These are phyloP conservation scores for Aegypius monachus DNA, from an alignment of 2,113 vertebrate species.

Conservation along the genomic window DNA sequence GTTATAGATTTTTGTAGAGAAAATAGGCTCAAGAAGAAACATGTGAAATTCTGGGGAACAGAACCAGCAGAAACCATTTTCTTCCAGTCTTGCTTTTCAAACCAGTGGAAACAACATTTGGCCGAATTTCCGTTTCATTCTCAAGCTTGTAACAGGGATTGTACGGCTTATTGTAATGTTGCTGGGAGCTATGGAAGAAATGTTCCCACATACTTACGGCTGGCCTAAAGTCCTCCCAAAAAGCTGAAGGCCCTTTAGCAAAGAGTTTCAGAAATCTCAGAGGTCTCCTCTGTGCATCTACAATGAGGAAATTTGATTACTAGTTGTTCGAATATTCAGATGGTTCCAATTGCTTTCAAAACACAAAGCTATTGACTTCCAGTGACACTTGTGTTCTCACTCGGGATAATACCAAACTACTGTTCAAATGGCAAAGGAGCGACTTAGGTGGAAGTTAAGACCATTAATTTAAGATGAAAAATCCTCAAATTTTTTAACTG, in stretches of 20 bases:
- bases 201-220: neutral
- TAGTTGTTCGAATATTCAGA: neutral
- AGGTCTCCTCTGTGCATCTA: neutral
- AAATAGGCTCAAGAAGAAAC: neutral
- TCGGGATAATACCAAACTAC: neutral
- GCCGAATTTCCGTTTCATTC: neutral
- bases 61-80: neutral
- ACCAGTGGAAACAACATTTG: neutral
- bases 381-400: neutral
- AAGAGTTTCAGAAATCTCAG: neutral
- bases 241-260: neutral
- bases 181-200: neutral
- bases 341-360: neutral
- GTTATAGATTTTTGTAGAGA: neutral
- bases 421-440: neutral
- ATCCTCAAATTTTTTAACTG: rapidly evolving
- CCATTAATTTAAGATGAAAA: neutral
- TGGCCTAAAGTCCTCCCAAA: neutral
- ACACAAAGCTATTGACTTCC: neutral
- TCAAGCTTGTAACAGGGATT: neutral
- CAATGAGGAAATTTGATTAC: neutral
- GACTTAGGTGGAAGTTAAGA: neutral
- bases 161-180: neutral
- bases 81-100: neutral
- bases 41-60: rapidly evolving